phyloP scores from a whole-genome alignment of 1,140 invertebrate species.

The Platyscapa corneri region DNA sequence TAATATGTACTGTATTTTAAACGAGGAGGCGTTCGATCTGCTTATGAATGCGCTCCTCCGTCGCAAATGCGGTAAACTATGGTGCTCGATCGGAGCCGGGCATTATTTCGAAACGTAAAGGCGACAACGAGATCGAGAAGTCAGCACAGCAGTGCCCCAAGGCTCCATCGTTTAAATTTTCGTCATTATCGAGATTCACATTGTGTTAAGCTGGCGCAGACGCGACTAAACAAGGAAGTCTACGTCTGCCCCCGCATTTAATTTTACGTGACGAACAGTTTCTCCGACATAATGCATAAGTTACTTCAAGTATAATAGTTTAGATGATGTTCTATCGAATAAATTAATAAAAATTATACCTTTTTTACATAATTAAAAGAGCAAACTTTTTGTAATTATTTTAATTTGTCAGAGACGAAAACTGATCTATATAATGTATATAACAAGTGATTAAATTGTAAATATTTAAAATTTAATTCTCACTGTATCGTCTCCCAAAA shows the following conservation, averaged over 20 bases:
- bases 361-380: not conserved
- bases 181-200: not conserved
- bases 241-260: not conserved
- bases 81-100: not conserved
- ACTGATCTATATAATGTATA: conserved; percentile 39
- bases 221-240: not conserved
- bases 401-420: conserved; percentile 1
- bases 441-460: conserved; percentile 41
- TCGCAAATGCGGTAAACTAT: not conserved
- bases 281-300: not conserved
- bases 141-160: not conserved
- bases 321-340: not conserved
- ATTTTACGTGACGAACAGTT: not conserved
- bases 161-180: not conserved
- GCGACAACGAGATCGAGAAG: too few relatives aligned
- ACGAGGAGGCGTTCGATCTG: not conserved
- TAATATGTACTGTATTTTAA: not conserved
- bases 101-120: too few relatives aligned
- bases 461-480: conserved; percentile 35
- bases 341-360: not conserved
- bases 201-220: not conserved
- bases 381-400: conserved; percentile 7
- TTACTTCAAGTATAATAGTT: not conserved
- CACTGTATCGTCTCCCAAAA: conserved; percentile 2
- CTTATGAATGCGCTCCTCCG: not conserved